A percentile compares a stretch with the other conserved stretches of the same genome.
phyloP scores from a whole-genome alignment of 2,113 vertebrate species.

The Cyphomyrus plagiostoma region DNA sequence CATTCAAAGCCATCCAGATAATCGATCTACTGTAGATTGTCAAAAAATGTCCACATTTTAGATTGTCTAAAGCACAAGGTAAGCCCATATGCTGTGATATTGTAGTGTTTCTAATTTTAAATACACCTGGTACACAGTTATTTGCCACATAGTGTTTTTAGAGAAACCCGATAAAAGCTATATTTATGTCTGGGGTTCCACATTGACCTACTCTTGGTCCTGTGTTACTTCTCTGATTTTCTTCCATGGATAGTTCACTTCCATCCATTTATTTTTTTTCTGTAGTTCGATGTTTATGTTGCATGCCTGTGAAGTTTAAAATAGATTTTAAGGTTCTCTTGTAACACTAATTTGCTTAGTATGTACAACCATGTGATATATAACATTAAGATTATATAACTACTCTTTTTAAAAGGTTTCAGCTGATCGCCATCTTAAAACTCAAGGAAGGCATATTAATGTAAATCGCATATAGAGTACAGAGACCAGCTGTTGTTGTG shows the following conservation, averaged over 20 bases:
- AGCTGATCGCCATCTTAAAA: not conserved
- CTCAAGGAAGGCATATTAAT: not conserved
- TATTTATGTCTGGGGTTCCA: not conserved
- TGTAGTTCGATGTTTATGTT: not conserved
- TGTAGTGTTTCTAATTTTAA: not conserved
- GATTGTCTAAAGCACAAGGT: not conserved
- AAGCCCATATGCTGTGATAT: not conserved
- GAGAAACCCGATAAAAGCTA: not conserved
- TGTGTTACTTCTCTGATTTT: not conserved
- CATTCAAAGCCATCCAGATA: not conserved
- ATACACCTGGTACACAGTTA: not conserved
- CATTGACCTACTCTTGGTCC: not conserved
- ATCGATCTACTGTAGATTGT: not conserved
- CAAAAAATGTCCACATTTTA: not conserved
- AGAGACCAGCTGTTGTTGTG: not conserved
- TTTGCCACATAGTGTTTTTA: not conserved
- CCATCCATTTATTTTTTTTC: not conserved
- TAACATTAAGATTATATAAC: not conserved
- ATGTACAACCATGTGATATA: not conserved
- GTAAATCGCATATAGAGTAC: not conserved
- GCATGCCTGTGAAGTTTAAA: not conserved
- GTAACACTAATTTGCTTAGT: not conserved
- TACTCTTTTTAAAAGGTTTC: not conserved
- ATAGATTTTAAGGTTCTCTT: not conserved
- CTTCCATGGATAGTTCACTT: not conserved